Evolutionary conservation across 2,797 vertebrate genomes (phyloP).

Genomic region (Periophthalmus magnuspinnatus): DNA sequence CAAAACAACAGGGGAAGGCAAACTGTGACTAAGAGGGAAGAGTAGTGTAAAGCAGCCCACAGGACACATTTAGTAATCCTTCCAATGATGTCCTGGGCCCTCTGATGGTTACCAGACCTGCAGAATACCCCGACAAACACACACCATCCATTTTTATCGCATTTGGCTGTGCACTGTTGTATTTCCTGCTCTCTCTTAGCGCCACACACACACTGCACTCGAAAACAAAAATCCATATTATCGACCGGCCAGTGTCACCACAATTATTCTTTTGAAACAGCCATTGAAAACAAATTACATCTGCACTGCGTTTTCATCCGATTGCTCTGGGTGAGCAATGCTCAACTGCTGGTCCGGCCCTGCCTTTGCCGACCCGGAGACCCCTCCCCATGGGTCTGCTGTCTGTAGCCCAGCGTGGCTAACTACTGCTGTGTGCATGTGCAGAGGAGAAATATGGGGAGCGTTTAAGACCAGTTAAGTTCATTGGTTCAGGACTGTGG

Average conservation of each 20-base stretch:
- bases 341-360: constrained; percentile 75
- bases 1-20: constrained; percentile 63
- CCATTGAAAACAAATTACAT: constrained; percentile 99
- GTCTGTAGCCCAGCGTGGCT: constrained; percentile 81
- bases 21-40: constrained; percentile 50
- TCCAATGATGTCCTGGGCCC: constrained; percentile 88
- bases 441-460: constrained; percentile 7
- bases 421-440: constrained; percentile 68
- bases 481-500: neutral
- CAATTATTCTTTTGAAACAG: constrained; percentile 99
- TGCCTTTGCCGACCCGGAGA: constrained; percentile 49
- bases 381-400: constrained; percentile 67
- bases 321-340: constrained; percentile 96
- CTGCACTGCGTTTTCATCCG: constrained; percentile 99
- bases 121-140: constrained; percentile 83
- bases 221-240: constrained; percentile 99
- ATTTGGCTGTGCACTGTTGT: constrained; percentile 92
- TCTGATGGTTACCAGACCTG: constrained; percentile 89
- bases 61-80: constrained; percentile 90
- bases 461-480: neutral
- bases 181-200: constrained; percentile 96
- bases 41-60: constrained; percentile 70
- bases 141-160: constrained; percentile 97
- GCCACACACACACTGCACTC: constrained; percentile 97
- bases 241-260: constrained; percentile 98